Evolutionary conservation across 1,140 invertebrate genomes (phyloP), one percentile per base, ranked within the genome.

Genomic region (Phthorimaea operculella): DNA sequence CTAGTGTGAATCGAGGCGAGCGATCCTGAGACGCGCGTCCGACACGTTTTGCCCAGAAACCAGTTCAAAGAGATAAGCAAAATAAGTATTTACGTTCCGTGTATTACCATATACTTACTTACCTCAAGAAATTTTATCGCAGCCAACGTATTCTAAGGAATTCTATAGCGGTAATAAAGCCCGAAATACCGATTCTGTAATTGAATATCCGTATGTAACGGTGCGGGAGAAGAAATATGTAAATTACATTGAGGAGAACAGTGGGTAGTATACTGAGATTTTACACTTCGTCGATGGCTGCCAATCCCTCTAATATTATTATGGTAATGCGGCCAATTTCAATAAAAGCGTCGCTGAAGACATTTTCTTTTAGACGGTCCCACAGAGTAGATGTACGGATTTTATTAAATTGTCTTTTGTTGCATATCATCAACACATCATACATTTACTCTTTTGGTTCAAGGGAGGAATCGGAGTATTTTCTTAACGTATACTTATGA

Each of bases 281-380:
- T 79, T 75, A 81, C 76, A 77, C 72, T 74, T 68, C 73, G 69
- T 56, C 74, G 70, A 77, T 82, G 67, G 70, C 71, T 79, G 76
- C 76, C 76, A 79, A 79, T 82, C 76, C 76, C 69, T 75, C 68
- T 79, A 79, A 79, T 82, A 82, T 75, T 79, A 79, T 82, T 82
- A 82, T 82, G 79, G 75, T 78, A 82, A 82, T 82, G 67, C 65
- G 63, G 62, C 68, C 76, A 82, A 78, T 82, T 82, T 79, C 76
- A 79, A 82, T 82, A 82, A 82, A 79, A 79, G 76, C 74, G 70
- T 76, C 62, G 63, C 62, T 57, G 67, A 65, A 76, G 74, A 74
- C 70, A 74, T 77, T 76, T 72, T 74, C 69, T 70, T 79, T 72
- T 72, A 70, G 64, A 63, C 58, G 58, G 21, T 28, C 21, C 21